Evolutionary conservation across 2,797 vertebrate species (phyloP), one percentile per base, ranked within the genome.

Genomic region (Macropodus opercularis): DNA sequence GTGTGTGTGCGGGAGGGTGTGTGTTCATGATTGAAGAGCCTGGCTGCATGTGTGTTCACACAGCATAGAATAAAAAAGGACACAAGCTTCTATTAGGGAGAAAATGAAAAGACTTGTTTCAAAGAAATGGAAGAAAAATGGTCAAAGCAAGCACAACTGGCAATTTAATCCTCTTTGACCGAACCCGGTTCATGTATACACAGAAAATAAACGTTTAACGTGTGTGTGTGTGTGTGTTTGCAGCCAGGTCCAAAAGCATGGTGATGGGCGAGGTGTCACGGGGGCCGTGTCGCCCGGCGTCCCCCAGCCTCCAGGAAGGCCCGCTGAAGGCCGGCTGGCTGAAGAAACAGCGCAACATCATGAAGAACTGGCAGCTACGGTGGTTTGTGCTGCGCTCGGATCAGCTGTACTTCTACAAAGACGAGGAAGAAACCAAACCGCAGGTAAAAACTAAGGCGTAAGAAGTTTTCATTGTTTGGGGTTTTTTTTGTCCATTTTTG

Each of bases 341-440:
- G 40, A 97, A 94, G 89, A 98, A 96, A 74, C 96, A 96, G 74
- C 93, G 95, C 18, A 95, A 94, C 81, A 95, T 98, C 86, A 94
- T 97, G 95, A 97, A 95, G 88, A 96, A 95, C 77, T 98, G 96
- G 96, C 96, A 98, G 85, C 94, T 93, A 14, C 90, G 95, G 2
- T 98, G 96, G 96, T 98, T 98, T 1, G 95, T 95, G 83, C 87
- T 98, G 59, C 91, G 95, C 3, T 92, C 94, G 0, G 94, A 96
- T 15, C 95, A 95, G 69, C 95, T 98, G 3, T 93, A 91, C 89
- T 98, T 97, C 85, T 98, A 95, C 69, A 98, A 98, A 50, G 95
- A 97, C 39, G 94, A 97, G 69, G 96, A 96, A 4, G 96, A 98
- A 84, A 94, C 92, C 63, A 98, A 98, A 70, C 94, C 94, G 11